Percentiles rank a stretch among this genome's conserved stretches.
Evolutionary conservation across 2,113 vertebrate species (phyloP).

Genomic region (Ascaphus truei): DNA sequence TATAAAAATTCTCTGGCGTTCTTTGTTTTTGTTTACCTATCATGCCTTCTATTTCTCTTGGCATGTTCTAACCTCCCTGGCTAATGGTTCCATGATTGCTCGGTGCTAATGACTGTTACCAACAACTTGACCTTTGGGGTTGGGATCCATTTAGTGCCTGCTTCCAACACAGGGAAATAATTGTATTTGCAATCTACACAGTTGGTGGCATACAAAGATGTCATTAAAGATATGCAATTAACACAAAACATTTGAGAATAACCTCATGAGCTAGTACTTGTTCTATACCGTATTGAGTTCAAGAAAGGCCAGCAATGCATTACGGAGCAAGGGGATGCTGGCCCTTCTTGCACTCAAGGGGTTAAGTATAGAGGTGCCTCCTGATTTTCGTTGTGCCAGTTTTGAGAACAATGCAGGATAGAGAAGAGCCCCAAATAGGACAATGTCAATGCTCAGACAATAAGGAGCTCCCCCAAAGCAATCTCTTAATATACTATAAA

Average conservation of each 20-base stretch:
- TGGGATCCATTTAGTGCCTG: background rate
- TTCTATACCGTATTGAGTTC: background rate
- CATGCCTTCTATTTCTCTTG: background rate
- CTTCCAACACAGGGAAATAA: background rate
- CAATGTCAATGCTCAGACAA: too few species aligned
- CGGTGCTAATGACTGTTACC: background rate
- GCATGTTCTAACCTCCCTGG: background rate
- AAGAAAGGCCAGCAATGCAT: too few species aligned
- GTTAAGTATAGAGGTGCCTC: too few species aligned
- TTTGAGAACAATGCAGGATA: too few species aligned
- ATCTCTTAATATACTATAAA: too few species aligned
- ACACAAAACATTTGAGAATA: background rate
- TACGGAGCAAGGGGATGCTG: too few species aligned
- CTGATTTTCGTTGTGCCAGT: too few species aligned
- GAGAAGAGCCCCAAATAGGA: too few species aligned
- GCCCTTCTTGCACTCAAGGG: background rate
- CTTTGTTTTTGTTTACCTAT: background rate
- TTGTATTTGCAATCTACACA: background rate
- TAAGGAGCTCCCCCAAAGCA: too few species aligned
- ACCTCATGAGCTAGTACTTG: background rate
- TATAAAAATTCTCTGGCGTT: background rate
- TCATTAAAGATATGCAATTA: background rate
- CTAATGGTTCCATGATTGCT: background rate
- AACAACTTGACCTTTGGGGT: background rate
- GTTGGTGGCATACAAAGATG: background rate